Percentiles rank a stretch among this genome's conserved stretches.
Conservation (phyloP, 1,140 invertebrate genomes). For the Cydia strobilella region DNA sequence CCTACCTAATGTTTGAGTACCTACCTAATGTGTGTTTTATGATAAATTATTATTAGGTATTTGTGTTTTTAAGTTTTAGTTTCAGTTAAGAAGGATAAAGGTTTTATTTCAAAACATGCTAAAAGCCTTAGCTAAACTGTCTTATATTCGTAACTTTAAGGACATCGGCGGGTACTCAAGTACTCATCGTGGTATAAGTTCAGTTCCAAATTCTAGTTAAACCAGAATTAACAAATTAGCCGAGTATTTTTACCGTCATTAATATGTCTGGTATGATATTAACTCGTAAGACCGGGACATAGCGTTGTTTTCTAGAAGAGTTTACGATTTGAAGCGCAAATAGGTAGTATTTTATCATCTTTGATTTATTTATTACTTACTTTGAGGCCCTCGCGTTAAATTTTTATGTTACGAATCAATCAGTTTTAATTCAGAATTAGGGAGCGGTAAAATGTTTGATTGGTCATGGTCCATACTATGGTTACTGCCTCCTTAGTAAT, state of each 20-base stretch:
- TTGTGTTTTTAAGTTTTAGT: background rate
- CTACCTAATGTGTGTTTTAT: background rate
- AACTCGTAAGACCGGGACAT: background rate
- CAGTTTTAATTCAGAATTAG: slow-evolving; percentile 62
- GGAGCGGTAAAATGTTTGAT: slow-evolving; percentile 35
- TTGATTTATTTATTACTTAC: slow-evolving; percentile 54
- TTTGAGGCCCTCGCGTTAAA: slow-evolving; percentile 55
- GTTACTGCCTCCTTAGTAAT: background rate
- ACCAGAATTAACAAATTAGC: slow-evolving; percentile 15
- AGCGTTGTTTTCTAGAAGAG: background rate
- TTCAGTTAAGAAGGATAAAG: background rate
- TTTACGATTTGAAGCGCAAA: background rate
- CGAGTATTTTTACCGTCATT: background rate
- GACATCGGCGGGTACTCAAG: slow-evolving; percentile 43
- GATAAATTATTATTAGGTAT: background rate
- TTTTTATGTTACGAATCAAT: slow-evolving; percentile 72
- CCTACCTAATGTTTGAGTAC: too few species aligned
- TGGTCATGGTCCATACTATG: slow-evolving; percentile 22
- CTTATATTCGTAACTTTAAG: slow-evolving; percentile 49
- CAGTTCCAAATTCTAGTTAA: slow-evolving; percentile 45
- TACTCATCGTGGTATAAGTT: slow-evolving; percentile 49
- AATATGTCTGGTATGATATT: too few species aligned
- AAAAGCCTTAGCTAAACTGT: background rate
- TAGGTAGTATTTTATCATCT: background rate
- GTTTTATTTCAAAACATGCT: background rate